Base-by-base conservation (phyloP, 35 echinoderm and acorn worm genomes). In the Acanthaster planci region DNA sequence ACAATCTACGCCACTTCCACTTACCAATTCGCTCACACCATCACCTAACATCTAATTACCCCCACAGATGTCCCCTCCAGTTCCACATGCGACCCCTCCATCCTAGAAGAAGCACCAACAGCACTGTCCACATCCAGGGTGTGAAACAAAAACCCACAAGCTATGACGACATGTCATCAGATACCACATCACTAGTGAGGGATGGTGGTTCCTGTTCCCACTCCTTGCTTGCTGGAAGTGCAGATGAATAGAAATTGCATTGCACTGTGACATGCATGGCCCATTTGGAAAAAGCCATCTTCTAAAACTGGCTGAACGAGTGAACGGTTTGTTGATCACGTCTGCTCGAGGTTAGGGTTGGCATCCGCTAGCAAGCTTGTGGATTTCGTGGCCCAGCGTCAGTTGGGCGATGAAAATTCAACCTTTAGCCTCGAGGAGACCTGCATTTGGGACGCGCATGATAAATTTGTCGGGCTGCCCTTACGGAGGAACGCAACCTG, bases 351-450 rank as follows among this genome's bases (percentile, higher is more conserved):
- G 22, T 26, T 67, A 23, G 60, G 27, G 60, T 15, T 67, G 60
- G 27, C 57, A 4, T 60, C 57, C 57, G 57, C 27, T 18, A 29
- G 27, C 19, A 18, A 60, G 57, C 17, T 60, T 7, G 60, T 67
- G 27, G 27, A 67, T 22, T 67, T 67, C 60, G 60, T 67, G 0
- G 60, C 27, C 60, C 60, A 26, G 21, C 60, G 60, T 22, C 60
- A 67, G 60, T 67, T 67, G 60, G 60, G 60, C 60, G 60, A 67
- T 1, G 60, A 67, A 22, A 22, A 22, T 67, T 67, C 60, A 8
- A 22, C 60, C 1, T 67, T 67, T 67, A 67, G 21, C 60, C 60
- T 23, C 7, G 60, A 67, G 60, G 60, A 67, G 60, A 67, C 7
- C 10, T 8, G 22, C 60, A 23, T 67, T 1, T 67, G 60, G 60